A percentile compares a stretch with the other conserved stretches of the same genome.
These are phyloP conservation scores for Characodon lateralis DNA, from an alignment of 2,797 vertebrate species.

Conservation along the genomic window DNA sequence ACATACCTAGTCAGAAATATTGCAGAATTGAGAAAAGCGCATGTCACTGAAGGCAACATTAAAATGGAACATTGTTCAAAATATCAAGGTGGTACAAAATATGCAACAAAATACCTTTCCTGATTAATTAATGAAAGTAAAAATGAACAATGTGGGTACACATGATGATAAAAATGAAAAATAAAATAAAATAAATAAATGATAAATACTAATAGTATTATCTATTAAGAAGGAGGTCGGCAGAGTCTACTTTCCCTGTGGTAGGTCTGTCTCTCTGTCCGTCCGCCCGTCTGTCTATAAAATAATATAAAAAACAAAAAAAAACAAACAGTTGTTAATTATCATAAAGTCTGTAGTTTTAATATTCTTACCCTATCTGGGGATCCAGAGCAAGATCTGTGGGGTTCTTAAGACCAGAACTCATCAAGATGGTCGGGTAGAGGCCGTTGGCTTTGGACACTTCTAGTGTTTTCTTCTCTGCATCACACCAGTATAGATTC, in stretches of 20 bases:
- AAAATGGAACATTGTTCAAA: background rate
- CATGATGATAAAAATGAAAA: background rate
- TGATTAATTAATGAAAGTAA: background rate
- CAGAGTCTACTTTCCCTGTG: too few relatives aligned
- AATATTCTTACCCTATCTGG: constrained; percentile 85
- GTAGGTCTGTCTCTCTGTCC: too few relatives aligned
- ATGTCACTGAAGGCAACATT: background rate
- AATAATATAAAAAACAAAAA: background rate
- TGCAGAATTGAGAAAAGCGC: constrained; percentile 26
- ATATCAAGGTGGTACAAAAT: background rate
- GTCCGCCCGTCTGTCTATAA: background rate
- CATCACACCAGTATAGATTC: constrained; percentile 98
- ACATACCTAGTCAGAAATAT: constrained; percentile 81
- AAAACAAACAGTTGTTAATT: too few relatives aligned
- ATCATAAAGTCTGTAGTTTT: background rate
- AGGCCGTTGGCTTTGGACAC: constrained; percentile 96
- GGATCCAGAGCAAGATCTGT: constrained; percentile 91
- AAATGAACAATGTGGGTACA: background rate
- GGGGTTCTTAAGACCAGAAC: constrained; percentile 90
- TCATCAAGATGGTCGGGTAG: constrained; percentile 92
- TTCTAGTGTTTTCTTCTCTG: constrained; percentile 93
- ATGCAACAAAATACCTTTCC: too few relatives aligned
- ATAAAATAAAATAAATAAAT: background rate
- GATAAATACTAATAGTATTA: too few relatives aligned
- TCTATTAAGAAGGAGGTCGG: too few relatives aligned